Evolutionary conservation across 2,797 vertebrate species (phyloP), one percentile per base, ranked within the genome.

Genomic region (Sorex maritimensis): DNA sequence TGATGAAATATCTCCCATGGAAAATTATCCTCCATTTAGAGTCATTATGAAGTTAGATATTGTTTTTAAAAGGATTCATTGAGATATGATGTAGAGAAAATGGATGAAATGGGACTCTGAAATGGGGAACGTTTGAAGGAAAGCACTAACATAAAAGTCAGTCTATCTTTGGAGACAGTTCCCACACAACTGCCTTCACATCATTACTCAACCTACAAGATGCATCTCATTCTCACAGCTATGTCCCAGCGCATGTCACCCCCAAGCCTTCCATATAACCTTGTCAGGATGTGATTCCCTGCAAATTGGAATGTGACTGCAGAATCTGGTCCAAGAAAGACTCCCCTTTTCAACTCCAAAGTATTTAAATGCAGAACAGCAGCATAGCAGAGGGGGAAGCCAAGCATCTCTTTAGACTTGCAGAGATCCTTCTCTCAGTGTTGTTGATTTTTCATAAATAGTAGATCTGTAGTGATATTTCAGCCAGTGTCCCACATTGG

Each of bases 11-110:
- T 94, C 86, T 96, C 87, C 81, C 72, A 78, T 8, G 93, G 94
- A 96, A 97, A 97, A 96, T 88, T 96, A 95, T 88, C 90, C 61
- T 91, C 92, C 46, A 63, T 61, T 61, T 88, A 92, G 21, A 67
- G 81, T 78, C 71, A 61, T 94, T 90, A 94, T 68, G 83, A 94
- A 87, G 74, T 95, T 92, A 72, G 92, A 75, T 88, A 89, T 90
- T 95, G 94, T 82, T 26, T 92, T 77, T 1, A 26, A 78, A 92
- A 88, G 80, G 68, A 88, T 13, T 46, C 77, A 61, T 92, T 95
- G 0, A 0, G 21, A 87, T 95, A 94, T 81, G 80, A 95, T 94
- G 58, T 88, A 24, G 38, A 88, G 75, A 63, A 90, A 84, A 92
- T 96, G 78, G 78, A 92, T 94, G 92, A 90, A 49, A 67, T 65